Evolutionary conservation across 2,888 invertebrate genomes (phyloP), one percentile per base, ranked within the genome.

Genomic region (Polietes domitor): DNA sequence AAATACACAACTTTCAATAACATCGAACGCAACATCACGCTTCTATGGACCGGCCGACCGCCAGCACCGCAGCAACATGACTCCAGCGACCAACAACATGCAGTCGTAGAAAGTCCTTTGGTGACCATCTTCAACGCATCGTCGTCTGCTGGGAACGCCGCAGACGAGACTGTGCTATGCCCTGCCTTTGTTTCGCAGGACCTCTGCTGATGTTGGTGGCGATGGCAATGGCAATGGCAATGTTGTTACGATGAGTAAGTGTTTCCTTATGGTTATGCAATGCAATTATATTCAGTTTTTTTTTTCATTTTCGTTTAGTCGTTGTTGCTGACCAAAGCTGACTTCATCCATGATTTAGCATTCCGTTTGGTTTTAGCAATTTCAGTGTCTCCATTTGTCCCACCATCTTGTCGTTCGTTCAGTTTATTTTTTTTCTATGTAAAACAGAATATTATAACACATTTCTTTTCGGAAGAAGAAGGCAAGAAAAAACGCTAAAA

Each of bases 261-360:
- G 71, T 77, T 77, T 82, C 82, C 79, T 77, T 82, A 76, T 82
- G 83, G 32, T 77, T 81, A 86, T 87, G 87, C 89, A 88, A 88
- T 89, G 89, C 88, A 89, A 90, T 90, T 90, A 90, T 89, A 87
- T 84, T 63, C 74, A 71, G 71, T 78, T 74, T 71, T 53, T 63
- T 77, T 53, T 43, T 75, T 32, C 24, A 7, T 63, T 21, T 41
- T n/a, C 61, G 61, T 63, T 24, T 7, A 86, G 86, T 82, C 71
- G 77, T 82, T 79, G 68, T 76, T 76, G 9, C 77, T 74, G 80
- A 77, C 78, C 83, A 78, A 70, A 78, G 80, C 78, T 80, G 83
- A 73, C 87, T 88, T 87, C 85, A 87, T 85, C 87, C 88, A 89
- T 89, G 91, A 91, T 89, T 90, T 90, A 88, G 87, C 89, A 88